These are phyloP conservation scores for Urocyon cinereoargenteus DNA, from an alignment of 2,797 vertebrate genomes.

Conservation along the genomic window DNA sequence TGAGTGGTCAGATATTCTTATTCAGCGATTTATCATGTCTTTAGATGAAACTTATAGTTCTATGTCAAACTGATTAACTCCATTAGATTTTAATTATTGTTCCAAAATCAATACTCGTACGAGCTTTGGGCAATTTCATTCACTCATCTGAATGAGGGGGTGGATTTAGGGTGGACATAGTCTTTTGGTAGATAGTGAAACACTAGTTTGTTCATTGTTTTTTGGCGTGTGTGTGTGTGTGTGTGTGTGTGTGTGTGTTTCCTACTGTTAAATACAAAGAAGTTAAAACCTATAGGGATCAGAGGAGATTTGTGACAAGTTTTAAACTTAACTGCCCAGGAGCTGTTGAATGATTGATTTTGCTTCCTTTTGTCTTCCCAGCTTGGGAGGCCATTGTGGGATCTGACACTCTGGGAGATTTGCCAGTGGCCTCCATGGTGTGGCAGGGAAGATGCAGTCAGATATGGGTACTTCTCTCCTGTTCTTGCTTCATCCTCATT, in stretches of 20 bases:
- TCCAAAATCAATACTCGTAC: slow-evolving; percentile 66
- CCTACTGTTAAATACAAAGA: slow-evolving; percentile 10
- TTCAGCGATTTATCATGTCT: slow-evolving; percentile 74
- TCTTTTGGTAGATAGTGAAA: slow-evolving; percentile 65
- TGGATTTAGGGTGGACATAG: slow-evolving; percentile 11
- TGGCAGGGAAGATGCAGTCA: background rate
- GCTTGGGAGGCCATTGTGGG: background rate
- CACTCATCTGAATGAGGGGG: slow-evolving; percentile 52
- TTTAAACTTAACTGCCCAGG: background rate
- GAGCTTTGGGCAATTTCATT: slow-evolving; percentile 59
- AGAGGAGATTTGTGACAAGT: background rate
- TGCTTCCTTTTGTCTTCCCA: slow-evolving; percentile 1
- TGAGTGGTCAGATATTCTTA: slow-evolving; percentile 75
- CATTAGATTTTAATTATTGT: slow-evolving; percentile 84
- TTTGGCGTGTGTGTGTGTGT: background rate
- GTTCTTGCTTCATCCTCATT: background rate
- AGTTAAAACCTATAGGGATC: background rate
- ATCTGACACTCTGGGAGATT: background rate
- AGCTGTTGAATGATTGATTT: background rate
- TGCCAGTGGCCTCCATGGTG: background rate
- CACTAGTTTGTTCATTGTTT: background rate
- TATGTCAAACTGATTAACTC: slow-evolving; percentile 79
- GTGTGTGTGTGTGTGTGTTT: background rate
- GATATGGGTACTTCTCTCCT: background rate
- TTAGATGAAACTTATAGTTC: slow-evolving; percentile 81